Evolutionary conservation across 2,113 vertebrate genomes (phyloP).

Genomic region (Oreochromis aureus): DNA sequence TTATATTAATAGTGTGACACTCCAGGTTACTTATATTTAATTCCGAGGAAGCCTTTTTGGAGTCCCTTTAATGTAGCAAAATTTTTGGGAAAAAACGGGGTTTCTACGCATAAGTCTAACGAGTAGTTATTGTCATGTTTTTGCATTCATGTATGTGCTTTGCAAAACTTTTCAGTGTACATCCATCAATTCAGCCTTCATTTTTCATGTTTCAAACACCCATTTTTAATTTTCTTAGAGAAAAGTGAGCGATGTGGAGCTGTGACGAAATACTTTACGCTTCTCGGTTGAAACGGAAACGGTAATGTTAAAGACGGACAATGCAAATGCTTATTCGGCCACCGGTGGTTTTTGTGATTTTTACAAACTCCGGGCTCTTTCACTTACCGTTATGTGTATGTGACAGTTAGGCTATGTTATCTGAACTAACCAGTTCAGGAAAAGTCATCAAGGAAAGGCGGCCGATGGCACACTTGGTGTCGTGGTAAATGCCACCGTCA

Average conservation of each 20-base stretch:
- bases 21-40: rapidly evolving
- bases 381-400: background rate
- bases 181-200: rapidly evolving
- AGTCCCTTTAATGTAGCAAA: background rate
- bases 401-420: background rate
- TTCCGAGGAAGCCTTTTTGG: rapidly evolving
- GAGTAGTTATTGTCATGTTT: background rate
- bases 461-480: background rate
- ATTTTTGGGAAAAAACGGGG: rapidly evolving
- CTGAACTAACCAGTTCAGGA: background rate
- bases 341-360: rapidly evolving
- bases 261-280: background rate
- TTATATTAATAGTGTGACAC: background rate
- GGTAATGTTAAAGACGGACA: rapidly evolving
- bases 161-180: background rate
- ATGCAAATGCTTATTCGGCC: background rate
- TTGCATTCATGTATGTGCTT: background rate
- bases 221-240: background rate
- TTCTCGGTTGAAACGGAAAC: background rate
- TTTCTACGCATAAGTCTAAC: background rate
- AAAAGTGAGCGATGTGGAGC: rapidly evolving
- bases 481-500: background rate
- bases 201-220: background rate
- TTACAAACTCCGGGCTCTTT: background rate
- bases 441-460: background rate